phyloP scores from a whole-genome alignment of 2,888 invertebrate species.

The Dasysyrphus albostriatus region DNA sequence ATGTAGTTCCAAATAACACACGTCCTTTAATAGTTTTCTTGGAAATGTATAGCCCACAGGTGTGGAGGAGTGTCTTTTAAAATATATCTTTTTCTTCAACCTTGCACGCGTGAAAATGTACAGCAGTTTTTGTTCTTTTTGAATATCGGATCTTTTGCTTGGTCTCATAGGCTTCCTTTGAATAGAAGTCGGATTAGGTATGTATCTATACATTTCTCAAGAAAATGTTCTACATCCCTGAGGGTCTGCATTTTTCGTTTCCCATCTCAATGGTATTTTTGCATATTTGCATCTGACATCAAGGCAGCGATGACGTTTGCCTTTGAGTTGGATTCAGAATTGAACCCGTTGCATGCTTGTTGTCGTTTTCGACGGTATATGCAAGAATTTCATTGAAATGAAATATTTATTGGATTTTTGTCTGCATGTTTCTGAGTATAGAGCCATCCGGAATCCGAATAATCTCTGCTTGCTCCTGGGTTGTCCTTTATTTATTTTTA shows the following conservation, averaged over 20 bases:
- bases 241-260: conserved; percentile 68
- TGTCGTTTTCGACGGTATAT: conserved; percentile 31
- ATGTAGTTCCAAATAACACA: conserved; percentile 64
- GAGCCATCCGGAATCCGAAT: conserved; percentile 57
- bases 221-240: conserved; percentile 20
- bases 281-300: conserved; percentile 63
- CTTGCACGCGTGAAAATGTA: not conserved
- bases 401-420: conserved; percentile 73
- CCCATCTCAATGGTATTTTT: conserved; percentile 68
- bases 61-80: conserved; percentile 1
- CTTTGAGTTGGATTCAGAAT: conserved; percentile 49
- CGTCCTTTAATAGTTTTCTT: conserved; percentile 54
- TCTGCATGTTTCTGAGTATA: conserved; percentile 56
- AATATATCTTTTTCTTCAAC: not conserved
- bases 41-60: conserved; percentile 27
- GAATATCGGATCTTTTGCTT: not conserved
- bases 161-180: not conserved
- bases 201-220: not conserved
- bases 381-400: conserved; percentile 57
- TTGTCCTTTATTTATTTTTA: conserved; percentile 70
- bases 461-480: conserved; percentile 8
- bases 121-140: not conserved
- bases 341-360: conserved; percentile 26
- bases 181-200: not conserved
- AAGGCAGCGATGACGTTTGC: conserved; percentile 43